Evolutionary conservation across 2,113 vertebrate species (phyloP).

Genomic region (Anseranas semipalmata): DNA sequence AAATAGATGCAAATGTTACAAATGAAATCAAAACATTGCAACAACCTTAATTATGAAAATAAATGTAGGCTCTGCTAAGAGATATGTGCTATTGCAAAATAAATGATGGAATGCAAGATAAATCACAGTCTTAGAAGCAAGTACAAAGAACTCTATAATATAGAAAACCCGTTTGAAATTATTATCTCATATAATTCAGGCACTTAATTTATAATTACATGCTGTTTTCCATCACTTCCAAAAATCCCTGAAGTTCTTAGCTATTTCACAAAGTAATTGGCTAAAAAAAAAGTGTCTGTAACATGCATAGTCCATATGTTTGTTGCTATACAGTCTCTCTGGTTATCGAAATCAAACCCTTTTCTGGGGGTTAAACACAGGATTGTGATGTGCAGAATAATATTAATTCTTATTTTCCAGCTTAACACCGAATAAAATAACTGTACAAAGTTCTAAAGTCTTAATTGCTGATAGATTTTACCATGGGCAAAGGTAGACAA

Average conservation of each 20-base stretch:
- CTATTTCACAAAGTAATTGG: not conserved
- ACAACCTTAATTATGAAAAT: not conserved
- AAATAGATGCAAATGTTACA: not conserved
- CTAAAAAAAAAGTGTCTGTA: not conserved
- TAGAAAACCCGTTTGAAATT: not conserved
- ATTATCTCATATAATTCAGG: not conserved
- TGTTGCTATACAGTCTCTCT: not conserved
- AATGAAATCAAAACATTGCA: not conserved
- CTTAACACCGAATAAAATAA: not conserved
- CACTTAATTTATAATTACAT: not conserved
- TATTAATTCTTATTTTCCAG: accelerated
- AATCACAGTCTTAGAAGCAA: not conserved
- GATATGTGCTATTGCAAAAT: not conserved
- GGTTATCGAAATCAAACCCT: not conserved
- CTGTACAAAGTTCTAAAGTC: not conserved
- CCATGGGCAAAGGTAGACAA: not conserved
- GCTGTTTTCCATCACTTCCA: not conserved
- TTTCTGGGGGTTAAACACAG: not conserved
- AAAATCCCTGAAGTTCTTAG: not conserved
- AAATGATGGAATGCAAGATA: not conserved
- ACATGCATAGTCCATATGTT: accelerated
- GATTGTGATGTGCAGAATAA: not conserved
- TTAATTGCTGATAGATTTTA: not conserved
- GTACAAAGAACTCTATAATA: not conserved
- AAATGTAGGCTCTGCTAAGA: not conserved